Evolutionary conservation across 2,797 vertebrate species (phyloP), one percentile per base, ranked within the genome.

Genomic region (Hypotaenidia okinawae): DNA sequence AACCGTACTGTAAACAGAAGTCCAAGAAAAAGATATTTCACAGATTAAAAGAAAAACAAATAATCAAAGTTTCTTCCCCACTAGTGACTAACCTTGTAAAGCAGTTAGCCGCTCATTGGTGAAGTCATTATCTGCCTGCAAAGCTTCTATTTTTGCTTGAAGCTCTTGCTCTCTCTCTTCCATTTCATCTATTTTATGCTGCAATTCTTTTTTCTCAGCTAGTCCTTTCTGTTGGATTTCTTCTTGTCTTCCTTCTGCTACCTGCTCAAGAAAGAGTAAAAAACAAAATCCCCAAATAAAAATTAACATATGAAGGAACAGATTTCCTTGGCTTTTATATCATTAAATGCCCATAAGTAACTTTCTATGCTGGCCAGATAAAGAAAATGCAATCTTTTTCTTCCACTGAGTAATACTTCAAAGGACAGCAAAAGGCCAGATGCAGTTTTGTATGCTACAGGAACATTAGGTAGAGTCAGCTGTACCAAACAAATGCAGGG

Each of bases 121-220:
- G 97, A 99, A 99, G 97, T 99, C 99, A 32, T 99, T 99, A 97
- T 99, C 99, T 41, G 99, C 99, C 97, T 99, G 99, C 96, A 99
- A 97, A 95, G 99, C 99, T 93, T 99, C 99, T 69, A 99, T 99
- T 92, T 99, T 99, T 81, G 99, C 99, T 97, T 99, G 99, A 95
- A 99, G 99, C 81, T 99, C 98, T 97, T 99, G 99, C 91, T 99
- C 99, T 97, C 99, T 99, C 97, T 99, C 99, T 97, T 99, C 99
- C 99, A 99, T 99, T 98, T 99, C 99, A 93, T 99, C 99, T 57
- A 99, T 99, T 95, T 98, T 98, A 97, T 98, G 97, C 90, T 99
- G 99, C 91, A 99, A 96, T 97, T 99, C 99, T 94, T 99, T 99
- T 97, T 99, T 99, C 97, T 99, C 99, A 5, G 97, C 98, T 52